A percentile compares a stretch with the other conserved stretches of the same genome.
These are phyloP conservation scores for Lagopus muta DNA, from an alignment of 2,113 vertebrate genomes.

Conservation along the genomic window DNA sequence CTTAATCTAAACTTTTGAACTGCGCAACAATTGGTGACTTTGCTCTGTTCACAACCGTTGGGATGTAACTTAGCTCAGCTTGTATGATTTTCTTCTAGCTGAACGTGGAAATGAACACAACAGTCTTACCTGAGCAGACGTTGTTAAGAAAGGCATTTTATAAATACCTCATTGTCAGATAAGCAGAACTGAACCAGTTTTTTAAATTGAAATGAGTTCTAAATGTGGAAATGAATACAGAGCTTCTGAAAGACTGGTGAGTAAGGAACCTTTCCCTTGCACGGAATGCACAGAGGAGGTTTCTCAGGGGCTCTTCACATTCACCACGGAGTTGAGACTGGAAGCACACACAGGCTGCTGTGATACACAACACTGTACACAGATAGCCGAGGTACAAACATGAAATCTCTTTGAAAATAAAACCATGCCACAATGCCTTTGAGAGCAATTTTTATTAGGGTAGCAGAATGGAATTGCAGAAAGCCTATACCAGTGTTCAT, in stretches of 20 bases:
- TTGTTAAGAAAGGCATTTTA: background rate
- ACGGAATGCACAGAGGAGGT: fast-evolving
- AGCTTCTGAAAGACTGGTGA: background rate
- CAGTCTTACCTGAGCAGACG: fast-evolving
- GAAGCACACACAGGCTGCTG: background rate
- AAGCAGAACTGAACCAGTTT: background rate
- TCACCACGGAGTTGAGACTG: background rate
- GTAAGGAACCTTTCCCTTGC: background rate
- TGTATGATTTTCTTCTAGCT: too few relatives aligned
- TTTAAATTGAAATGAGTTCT: background rate
- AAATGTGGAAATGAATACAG: background rate
- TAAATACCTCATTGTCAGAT: background rate
- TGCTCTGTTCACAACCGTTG: background rate
- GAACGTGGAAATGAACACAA: background rate
- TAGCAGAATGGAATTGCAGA: slow-evolving; percentile 77
- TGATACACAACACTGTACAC: fast-evolving
- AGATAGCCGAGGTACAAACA: background rate
- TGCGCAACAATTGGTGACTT: fast-evolving
- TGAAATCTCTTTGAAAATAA: slow-evolving; percentile 45
- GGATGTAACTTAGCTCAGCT: fast-evolving
- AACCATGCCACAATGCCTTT: slow-evolving; percentile 63
- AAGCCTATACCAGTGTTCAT: slow-evolving; percentile 71
- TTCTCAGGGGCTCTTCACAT: background rate
- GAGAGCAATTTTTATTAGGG: slow-evolving; percentile 82
- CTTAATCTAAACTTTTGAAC: background rate